Base-by-base conservation (phyloP, 2,797 vertebrate genomes). In the Scomberomorus guttatus region DNA sequence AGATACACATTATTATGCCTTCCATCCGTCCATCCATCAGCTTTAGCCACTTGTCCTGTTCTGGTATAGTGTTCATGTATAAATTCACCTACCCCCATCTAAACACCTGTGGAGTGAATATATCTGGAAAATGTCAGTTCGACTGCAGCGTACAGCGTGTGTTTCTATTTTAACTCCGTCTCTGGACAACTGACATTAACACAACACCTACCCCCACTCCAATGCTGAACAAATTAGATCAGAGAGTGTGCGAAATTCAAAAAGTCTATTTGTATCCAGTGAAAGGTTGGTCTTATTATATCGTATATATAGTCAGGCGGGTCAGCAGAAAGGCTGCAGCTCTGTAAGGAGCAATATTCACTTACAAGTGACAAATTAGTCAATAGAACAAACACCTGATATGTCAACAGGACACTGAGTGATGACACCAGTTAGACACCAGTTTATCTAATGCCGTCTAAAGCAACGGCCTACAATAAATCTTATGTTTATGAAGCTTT, bases 201-300 rank as follows among this genome's bases (percentile, higher is more conserved):
- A 51, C 18, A 66, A 25, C 29, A 24, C 44, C 50, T 29, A 18
- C 50, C 18, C 11, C 4, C n/a, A 5, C n/a, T 25, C 10, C 1
- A 32, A 2, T 3, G 13, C 18, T 14, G 25, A 42, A 64, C 50
- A 75, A 46, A 64, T 12, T 51, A 58, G 68, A 51, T 32, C 14
- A 4, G 46, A 2, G 6, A n/a, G 61, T n/a, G 57, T 72, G 56
- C 58, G 63, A 69, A 73, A 63, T 64, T 54, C 37, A 69, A 69
- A 73, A 37, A 54, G 42, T 59, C 70, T 69, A 1, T 55, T 73
- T 58, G 74, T 69, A 69, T 77, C 70, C 46, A 25, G 44, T 56
- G n/a, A 64, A 73, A 64, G 73, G 48, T 69, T 58, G 58, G 13
- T 50, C 51, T 75, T 72, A 63, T 72, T 58, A 68, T 69, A n/a